Conservation (phyloP, 2,888 invertebrate species). For the Amphiduros pacificus region DNA sequence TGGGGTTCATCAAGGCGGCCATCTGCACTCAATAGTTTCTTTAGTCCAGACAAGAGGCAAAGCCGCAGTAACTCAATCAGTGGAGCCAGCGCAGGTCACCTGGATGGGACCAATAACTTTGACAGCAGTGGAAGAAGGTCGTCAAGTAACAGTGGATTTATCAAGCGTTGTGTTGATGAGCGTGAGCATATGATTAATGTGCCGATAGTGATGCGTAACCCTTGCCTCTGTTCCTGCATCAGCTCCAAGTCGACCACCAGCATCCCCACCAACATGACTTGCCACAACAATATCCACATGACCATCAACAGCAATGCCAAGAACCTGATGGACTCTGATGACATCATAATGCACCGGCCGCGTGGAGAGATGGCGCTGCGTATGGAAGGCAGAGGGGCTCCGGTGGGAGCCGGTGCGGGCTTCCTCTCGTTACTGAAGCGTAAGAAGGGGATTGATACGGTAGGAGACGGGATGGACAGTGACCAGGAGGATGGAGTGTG, state of each 20-base stretch:
- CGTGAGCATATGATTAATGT: neutral
- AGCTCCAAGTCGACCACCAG: neutral
- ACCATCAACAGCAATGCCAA: no score
- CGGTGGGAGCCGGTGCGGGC: slow-evolving; percentile 14
- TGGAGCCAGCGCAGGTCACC: slow-evolving; percentile 14
- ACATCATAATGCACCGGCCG: no score
- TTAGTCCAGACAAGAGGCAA: slow-evolving; percentile 9
- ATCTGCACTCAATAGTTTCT: slow-evolving; percentile 23
- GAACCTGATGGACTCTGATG: neutral
- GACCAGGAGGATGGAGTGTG: slow-evolving; percentile 13
- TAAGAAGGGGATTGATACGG: slow-evolving; percentile 5
- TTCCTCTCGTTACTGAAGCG: slow-evolving; percentile 3
- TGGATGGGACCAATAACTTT: neutral
- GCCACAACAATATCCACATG: neutral
- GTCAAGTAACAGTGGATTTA: neutral
- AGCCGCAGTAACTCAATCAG: slow-evolving; percentile 16
- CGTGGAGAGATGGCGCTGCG: neutral
- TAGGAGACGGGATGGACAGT: slow-evolving; percentile 17
- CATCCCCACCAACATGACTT: neutral
- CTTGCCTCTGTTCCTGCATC: neutral
- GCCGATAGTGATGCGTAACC: neutral
- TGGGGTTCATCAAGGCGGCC: slow-evolving; percentile 25
- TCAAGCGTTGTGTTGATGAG: neutral
- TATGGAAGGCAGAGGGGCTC: neutral
- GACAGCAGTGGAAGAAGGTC: neutral